A percentile compares a stretch with the other conserved stretches of the same genome.
Evolutionary conservation across 2,797 vertebrate genomes (phyloP).

Genomic region (Crypturellus tataupa): DNA sequence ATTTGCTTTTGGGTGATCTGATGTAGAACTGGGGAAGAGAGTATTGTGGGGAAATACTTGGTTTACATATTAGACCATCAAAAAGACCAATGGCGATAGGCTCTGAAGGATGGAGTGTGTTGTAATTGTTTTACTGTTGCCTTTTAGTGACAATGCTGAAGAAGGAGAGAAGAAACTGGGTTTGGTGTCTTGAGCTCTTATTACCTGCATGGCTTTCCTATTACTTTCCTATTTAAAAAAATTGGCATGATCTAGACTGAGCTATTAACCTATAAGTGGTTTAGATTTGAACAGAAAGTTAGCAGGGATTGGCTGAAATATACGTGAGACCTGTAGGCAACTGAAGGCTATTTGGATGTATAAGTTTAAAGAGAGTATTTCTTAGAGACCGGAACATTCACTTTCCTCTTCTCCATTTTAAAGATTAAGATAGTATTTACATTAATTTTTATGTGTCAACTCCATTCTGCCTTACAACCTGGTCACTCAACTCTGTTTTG

Average conservation of each 20-base stretch:
- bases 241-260: background rate
- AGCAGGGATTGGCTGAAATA: background rate
- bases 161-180: background rate
- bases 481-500: background rate
- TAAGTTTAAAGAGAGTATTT: background rate
- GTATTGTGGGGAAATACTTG: background rate
- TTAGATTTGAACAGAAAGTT: background rate
- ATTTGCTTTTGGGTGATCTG: background rate
- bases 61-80: background rate
- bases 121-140: background rate
- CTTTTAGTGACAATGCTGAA: accelerated
- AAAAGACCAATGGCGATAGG: background rate
- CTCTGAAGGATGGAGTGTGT: background rate
- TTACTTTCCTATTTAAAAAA: background rate
- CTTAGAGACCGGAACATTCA: background rate
- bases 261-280: background rate
- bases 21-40: background rate
- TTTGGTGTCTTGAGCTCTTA: background rate
- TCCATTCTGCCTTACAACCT: background rate
- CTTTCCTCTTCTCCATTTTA: background rate
- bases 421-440: background rate
- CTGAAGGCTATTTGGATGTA: background rate
- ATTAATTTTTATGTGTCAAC: background rate
- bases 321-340: background rate
- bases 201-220: background rate